Percentiles rank a stretch among this genome's conserved stretches.
phyloP scores from a whole-genome alignment of 2,797 vertebrate species.

The Enteromius treurensis region DNA sequence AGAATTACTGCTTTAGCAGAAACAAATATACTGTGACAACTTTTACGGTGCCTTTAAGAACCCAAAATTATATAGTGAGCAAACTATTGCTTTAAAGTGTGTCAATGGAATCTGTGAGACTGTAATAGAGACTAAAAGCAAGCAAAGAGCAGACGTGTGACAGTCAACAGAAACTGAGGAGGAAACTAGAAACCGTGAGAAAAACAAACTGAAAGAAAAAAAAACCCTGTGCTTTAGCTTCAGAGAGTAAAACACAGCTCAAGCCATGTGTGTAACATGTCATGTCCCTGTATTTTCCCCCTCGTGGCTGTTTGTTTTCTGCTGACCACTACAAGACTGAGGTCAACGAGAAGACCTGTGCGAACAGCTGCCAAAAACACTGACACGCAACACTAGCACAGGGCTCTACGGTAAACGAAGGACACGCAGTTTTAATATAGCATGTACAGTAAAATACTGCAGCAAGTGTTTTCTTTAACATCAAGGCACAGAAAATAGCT shows the following conservation, averaged over 20 bases:
- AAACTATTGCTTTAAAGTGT: not conserved
- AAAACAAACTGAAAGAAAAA: conserved; percentile 19
- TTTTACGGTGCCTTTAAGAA: not conserved
- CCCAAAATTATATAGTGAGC: not conserved
- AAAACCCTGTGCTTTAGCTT: conserved; percentile 29
- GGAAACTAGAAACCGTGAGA: conserved; percentile 43
- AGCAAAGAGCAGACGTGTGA: not conserved
- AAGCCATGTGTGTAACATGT: conserved; percentile 33
- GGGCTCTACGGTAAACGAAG: not conserved
- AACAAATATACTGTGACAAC: not conserved
- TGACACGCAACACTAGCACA: conserved; percentile 5
- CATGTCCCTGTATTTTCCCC: conserved; percentile 12
- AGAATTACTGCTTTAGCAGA: not conserved
- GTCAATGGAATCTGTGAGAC: not conserved
- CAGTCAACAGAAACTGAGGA: conserved; percentile 30
- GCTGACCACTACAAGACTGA: conserved; percentile 42
- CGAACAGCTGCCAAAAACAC: conserved; percentile 40
- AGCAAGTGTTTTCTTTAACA: conserved; percentile 16
- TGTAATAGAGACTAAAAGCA: conserved; percentile 20
- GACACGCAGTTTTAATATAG: not conserved
- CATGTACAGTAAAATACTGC: conserved; percentile 3
- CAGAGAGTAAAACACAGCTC: conserved; percentile 18
- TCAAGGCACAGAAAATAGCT: conserved; percentile 24
- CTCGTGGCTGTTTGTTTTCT: conserved; percentile 44
- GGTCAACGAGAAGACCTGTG: conserved; percentile 39